Evolutionary conservation across 1,140 invertebrate genomes (phyloP), one percentile per base, ranked within the genome.

Genomic region (Spodoptera frugiperda): DNA sequence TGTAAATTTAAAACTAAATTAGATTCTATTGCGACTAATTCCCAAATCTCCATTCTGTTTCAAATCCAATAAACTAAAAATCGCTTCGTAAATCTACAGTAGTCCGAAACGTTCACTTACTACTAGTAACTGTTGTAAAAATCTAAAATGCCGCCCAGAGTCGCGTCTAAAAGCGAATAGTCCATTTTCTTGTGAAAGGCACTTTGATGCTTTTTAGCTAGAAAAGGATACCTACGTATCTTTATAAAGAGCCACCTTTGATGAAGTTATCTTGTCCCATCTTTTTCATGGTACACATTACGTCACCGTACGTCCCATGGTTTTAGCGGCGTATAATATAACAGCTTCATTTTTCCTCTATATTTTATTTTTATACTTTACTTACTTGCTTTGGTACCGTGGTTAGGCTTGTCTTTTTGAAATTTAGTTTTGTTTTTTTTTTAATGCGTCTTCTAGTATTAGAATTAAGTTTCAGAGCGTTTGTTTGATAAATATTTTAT

Each of bases 191-290:
- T 72, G 59, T 82, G 59, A 80, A 82, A 82, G 63, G 76, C 78
- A 78, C 77, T 80, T 63, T 21, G 39, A 51, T 44, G 79, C 71
- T 78, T 70, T 81, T 81, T 63, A 81, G 63, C 55, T 39, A 39
- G 82, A 79, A 75, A 81, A 79, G 74, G 79, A 78, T 17, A 75
- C 59, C 72, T 75, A 65, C 48, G 46, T 75, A 75, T 79, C 80
- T 79, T 72, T 79, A 81, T 84, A 83, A 81, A 81, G 79, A 77
- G 75, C 74, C 77, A 79, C 79, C 83, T 82, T 81, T 80, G 82
- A 83, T 78, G 67, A 72, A 77, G 79, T 81, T 83, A 83, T 83
- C 82, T 83, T 12, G 39, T 19, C 1, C 25, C 76, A 83, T 83
- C 82, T 80, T 78, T 83, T 83, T 81, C 72, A 75, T 75, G 59